A percentile compares a stretch with the other conserved stretches of the same genome.
These are phyloP conservation scores for Myripristis murdjan DNA, from an alignment of 2,797 vertebrate species.

Conservation along the genomic window DNA sequence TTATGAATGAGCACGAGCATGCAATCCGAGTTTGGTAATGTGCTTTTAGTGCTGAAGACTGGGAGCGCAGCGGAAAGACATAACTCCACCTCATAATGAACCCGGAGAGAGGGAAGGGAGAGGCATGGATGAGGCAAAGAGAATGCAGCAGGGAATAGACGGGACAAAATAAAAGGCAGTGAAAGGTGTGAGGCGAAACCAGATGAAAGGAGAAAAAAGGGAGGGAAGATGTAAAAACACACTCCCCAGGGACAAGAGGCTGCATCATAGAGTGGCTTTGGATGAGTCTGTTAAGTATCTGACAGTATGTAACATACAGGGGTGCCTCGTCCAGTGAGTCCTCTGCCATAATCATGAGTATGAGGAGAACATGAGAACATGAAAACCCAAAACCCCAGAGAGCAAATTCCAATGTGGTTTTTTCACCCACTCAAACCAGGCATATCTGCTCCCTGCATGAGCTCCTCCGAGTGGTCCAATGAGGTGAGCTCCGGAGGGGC, in stretches of 20 bases:
- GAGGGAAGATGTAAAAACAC: conserved; percentile 19
- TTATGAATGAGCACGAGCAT: conserved; percentile 77
- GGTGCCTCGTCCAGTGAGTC: conserved; percentile 24
- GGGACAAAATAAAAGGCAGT: conserved; percentile 55
- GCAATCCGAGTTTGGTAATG: conserved; percentile 69
- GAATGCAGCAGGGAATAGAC: conserved; percentile 61
- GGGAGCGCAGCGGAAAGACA: conserved; percentile 51
- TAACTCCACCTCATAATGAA: conserved; percentile 61
- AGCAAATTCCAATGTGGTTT: conserved; percentile 47
- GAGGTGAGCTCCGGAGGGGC: conserved; percentile 20
- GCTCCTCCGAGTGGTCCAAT: conserved; percentile 7
- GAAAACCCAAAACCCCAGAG: conserved; percentile 3
- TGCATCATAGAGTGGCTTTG: conserved; percentile 60
- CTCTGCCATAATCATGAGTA: conserved; percentile 34
- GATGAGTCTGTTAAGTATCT: conserved; percentile 57
- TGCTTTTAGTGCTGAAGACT: conserved; percentile 71
- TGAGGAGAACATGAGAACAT: conserved; percentile 12
- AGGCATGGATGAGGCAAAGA: conserved; percentile 41
- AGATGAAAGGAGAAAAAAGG: conserved; percentile 22
- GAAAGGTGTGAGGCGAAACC: conserved; percentile 27
- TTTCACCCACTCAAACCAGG: conserved; percentile 27
- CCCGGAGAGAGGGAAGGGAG: conserved; percentile 41
- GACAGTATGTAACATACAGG: conserved; percentile 47
- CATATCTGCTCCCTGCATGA: conserved; percentile 16
- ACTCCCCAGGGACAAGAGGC: conserved; percentile 33